Evolutionary conservation across 1,140 invertebrate species (phyloP), one percentile per base, ranked within the genome.

Genomic region (Meteorus sp.): DNA sequence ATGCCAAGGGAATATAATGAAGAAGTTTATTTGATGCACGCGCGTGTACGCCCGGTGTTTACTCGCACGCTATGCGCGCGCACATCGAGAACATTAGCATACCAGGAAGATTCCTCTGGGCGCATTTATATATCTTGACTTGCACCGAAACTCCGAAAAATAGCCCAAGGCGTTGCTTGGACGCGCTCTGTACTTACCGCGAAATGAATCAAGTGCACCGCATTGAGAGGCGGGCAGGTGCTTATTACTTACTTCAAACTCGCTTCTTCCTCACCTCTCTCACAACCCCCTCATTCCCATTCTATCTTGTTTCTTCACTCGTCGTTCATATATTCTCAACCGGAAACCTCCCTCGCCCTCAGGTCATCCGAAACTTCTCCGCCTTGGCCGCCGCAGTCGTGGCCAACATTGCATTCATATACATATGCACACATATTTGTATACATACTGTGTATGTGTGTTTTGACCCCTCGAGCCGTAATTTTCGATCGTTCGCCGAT

Each of bases 141-240:
- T 51, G 35, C 22, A 11, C 22, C 31, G 11, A 9, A 29, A 25
- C 41, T 8, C 48, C 48, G 23, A 57, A 56, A 57, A 72, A 68
- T 65, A 65, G 69, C 75, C 73, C 60, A 67, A 73, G 73, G 75
- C 74, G 68, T 71, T 63, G 68, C 63, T 56, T 56, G 63, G 56
- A 53, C 67, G 75, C 64, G 70, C 72, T 78, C 77, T 79, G 76
- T 79, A 79, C 77, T 79, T 79, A 79, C 72, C 74, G 71, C 68
- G 75, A 78, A 79, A 79, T 79, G 77, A 79, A 79, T 79, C 77
- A 79, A 79, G 73, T 74, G 61, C 68, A 68, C 68, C 62, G 73
- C 64, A 76, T 73, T 70, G 63, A 72, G 22, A 73, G 70, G 64
- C 71, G 69, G 76, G 76, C 77, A 79, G 77, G 77, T 79, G 76